Evolutionary conservation across 1,140 invertebrate species (phyloP), one percentile per base, ranked within the genome.

Genomic region (Philotrypesis tridentata): DNA sequence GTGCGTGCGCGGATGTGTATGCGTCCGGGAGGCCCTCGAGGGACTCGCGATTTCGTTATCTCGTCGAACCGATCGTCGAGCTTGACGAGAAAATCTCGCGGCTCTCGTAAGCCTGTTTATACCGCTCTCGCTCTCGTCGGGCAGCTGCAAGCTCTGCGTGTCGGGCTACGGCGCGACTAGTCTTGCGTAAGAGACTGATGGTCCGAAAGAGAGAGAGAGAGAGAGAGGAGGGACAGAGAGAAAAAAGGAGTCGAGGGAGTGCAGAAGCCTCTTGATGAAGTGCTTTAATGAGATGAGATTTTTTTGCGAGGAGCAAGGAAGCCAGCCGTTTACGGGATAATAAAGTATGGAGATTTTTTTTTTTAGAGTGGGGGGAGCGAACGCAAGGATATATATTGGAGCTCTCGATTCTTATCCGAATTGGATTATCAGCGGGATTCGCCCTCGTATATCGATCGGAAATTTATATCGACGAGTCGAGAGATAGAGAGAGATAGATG

Each of bases 31-130:
- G 65, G 29, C 33, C 70, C 73, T 76, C 80, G 9, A n/a, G 71
- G 27, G 29, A 40, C 17, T 76, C 27, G 48, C 40, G 60, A 78
- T 60, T 78, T 61, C 23, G n/a, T 76, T 60, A 40, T 71, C 31
- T 71, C 68, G 68, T 12, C 11, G 67, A 29, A 33, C 25, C 67
- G 21, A 70, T 70, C 67, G 67, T 31, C 21, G 14, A 21, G 68
- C 33, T 71, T 71, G 68, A 71, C 68, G 33, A 23, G 37, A 43
- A 43, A 43, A 71, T 71, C 33, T n/a, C n/a, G n/a, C n/a, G 67
- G n/a, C 21, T 17, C 43, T n/a, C n/a, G 1, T n/a, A 55, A 4
- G n/a, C 48, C n/a, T 29, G 25, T 29, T 29, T 25, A 65, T 11
- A 27, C 27, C 11, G 23, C 27, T 65, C n/a, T n/a, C n/a, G n/a